Percentiles rank a stretch among this genome's conserved stretches.
Conservation (phyloP, 1,140 invertebrate genomes). For the Ceratosolen solmsi region DNA sequence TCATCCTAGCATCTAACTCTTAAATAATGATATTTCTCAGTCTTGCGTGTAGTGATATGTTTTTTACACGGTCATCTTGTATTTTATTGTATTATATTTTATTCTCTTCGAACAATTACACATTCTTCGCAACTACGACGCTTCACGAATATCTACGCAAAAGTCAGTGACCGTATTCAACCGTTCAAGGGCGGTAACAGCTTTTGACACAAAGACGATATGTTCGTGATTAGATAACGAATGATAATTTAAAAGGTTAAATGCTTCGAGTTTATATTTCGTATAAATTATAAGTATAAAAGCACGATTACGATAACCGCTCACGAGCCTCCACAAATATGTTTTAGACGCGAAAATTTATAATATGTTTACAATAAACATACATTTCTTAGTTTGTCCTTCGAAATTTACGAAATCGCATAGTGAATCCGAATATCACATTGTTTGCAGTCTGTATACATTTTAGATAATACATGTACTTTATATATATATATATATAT, state of each 20-base stretch:
- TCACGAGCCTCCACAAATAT: background rate
- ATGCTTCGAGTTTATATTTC: background rate
- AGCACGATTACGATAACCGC: background rate
- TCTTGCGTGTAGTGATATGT: background rate
- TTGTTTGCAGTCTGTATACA: too few relatives aligned
- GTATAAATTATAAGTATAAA: background rate
- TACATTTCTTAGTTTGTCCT: too few relatives aligned
- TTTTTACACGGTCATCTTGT: too few relatives aligned
- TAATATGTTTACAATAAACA: background rate
- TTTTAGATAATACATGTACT: too few relatives aligned
- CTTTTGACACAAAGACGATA: background rate
- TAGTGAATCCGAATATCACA: too few relatives aligned
- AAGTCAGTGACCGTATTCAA: background rate
- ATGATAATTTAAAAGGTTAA: background rate
- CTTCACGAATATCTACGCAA: background rate
- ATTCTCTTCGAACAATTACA: background rate
- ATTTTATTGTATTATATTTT: too few relatives aligned
- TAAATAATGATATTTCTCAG: background rate
- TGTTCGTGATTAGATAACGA: background rate
- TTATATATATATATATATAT: too few relatives aligned
- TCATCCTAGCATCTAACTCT: too few relatives aligned
- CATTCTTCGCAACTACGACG: background rate
- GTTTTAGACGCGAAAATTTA: background rate
- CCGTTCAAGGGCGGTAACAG: too few relatives aligned
- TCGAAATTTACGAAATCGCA: too few relatives aligned